phyloP scores from a whole-genome alignment of 2,797 vertebrate species.

The Sebastes iracundus region DNA sequence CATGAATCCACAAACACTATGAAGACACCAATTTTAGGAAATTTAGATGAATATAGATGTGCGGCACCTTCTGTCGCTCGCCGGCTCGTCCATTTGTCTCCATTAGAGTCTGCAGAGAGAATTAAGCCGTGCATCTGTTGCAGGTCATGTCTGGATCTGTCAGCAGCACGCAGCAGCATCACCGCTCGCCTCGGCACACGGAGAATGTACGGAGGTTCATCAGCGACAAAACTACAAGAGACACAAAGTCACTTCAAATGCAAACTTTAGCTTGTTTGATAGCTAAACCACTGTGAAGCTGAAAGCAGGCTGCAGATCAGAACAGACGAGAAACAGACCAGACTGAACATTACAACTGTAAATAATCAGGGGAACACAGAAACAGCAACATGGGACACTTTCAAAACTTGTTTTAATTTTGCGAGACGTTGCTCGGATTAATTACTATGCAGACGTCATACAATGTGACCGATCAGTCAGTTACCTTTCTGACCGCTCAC shows the following conservation, averaged over 20 bases:
- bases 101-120: conserved; percentile 73
- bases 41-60: conserved; percentile 68
- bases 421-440: no score
- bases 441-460: no score
- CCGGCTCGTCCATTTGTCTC: conserved; percentile 77
- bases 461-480: no score
- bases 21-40: conserved; percentile 29
- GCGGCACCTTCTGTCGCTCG: conserved; percentile 67
- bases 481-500: no score
- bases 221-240: neutral
- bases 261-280: no score
- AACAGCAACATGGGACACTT: no score
- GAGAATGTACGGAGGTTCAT: neutral
- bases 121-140: conserved; percentile 80
- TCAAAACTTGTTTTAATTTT: no score
- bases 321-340: no score
- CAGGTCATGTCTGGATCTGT: conserved; percentile 75
- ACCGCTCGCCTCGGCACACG: neutral
- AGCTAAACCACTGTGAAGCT: neutral
- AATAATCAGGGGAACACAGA: no score
- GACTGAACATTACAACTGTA: no score
- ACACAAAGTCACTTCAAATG: neutral
- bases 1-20: conserved; percentile 23
- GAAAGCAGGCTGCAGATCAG: neutral
- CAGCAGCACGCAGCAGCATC: conserved; percentile 37